These are phyloP conservation scores for Vireo griseus DNA, from an alignment of 2,797 vertebrate genomes.

Conservation along the genomic window DNA sequence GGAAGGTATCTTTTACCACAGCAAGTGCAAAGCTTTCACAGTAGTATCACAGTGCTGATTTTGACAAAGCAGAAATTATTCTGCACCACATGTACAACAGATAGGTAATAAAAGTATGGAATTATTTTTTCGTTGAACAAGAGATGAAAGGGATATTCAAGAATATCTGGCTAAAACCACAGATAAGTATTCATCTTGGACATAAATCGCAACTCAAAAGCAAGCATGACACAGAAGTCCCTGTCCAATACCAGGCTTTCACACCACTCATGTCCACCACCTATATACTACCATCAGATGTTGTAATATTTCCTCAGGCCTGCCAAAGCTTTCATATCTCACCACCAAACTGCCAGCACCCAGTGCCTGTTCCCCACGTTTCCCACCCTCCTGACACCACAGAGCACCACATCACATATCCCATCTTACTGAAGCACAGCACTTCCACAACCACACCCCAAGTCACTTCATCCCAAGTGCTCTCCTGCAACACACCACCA, in stretches of 20 bases:
- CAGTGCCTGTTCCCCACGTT: not conserved
- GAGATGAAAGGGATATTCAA: not conserved
- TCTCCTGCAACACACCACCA: not conserved
- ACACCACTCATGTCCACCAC: not conserved
- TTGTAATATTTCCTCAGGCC: not conserved
- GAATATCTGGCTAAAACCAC: not conserved
- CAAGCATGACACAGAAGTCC: not conserved
- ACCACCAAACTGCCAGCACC: fast-evolving
- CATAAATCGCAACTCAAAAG: not conserved
- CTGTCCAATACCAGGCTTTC: not conserved
- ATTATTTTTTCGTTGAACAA: not conserved
- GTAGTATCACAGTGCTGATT: not conserved
- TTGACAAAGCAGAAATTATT: not conserved
- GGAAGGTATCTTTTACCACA: not conserved
- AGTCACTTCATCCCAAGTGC: not conserved
- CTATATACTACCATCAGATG: not conserved
- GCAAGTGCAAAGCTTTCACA: not conserved
- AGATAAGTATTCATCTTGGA: not conserved
- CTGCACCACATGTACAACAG: not conserved
- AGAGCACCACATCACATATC: not conserved
- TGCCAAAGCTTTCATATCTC: not conserved
- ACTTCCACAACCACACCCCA: not conserved
- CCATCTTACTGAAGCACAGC: not conserved
- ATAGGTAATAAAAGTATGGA: not conserved
- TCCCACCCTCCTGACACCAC: not conserved